Conservation (phyloP, 2,888 invertebrate species). For the Eudemis profundana region DNA sequence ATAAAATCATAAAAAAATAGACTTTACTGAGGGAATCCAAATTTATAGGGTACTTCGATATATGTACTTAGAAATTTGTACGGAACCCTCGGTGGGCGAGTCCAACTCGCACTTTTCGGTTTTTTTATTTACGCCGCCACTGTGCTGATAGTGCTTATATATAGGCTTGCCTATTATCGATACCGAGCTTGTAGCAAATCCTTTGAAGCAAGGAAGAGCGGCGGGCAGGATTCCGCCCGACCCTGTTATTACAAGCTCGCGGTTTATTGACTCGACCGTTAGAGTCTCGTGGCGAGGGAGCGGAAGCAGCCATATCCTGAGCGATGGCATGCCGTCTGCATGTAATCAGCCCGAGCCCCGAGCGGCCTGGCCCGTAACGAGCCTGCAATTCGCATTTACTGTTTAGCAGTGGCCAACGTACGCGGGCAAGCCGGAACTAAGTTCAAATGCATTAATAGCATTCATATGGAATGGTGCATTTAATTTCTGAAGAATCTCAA, state of each 20-base stretch:
- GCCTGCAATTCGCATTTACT: conserved; percentile 3
- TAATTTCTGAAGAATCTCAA: too few relatives aligned
- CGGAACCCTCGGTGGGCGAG: too few relatives aligned
- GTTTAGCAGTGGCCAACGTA: background rate
- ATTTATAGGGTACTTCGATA: too few relatives aligned
- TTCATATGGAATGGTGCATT: too few relatives aligned
- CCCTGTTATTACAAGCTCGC: conserved; percentile 48
- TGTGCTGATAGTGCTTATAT: too few relatives aligned
- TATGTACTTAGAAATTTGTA: too few relatives aligned
- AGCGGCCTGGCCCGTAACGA: conserved; percentile 45
- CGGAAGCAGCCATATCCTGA: conserved; percentile 81
- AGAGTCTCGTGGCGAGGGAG: conserved; percentile 61
- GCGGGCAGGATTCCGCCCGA: conserved; percentile 44
- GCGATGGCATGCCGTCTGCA: conserved; percentile 59
- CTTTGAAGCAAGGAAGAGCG: conserved; percentile 38
- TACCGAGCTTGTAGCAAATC: background rate
- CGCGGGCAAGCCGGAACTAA: too few relatives aligned
- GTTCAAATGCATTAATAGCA: too few relatives aligned
- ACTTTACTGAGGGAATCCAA: too few relatives aligned
- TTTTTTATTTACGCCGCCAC: too few relatives aligned
- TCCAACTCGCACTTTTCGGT: too few relatives aligned
- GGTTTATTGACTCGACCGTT: conserved; percentile 66
- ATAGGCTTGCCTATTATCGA: background rate
- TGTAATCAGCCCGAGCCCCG: conserved; percentile 63
- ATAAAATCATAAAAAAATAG: too few relatives aligned